A percentile compares a stretch with the other conserved stretches of the same genome.
These are phyloP conservation scores for Pithys albifrons DNA, from an alignment of 2,113 vertebrate species.

Conservation along the genomic window DNA sequence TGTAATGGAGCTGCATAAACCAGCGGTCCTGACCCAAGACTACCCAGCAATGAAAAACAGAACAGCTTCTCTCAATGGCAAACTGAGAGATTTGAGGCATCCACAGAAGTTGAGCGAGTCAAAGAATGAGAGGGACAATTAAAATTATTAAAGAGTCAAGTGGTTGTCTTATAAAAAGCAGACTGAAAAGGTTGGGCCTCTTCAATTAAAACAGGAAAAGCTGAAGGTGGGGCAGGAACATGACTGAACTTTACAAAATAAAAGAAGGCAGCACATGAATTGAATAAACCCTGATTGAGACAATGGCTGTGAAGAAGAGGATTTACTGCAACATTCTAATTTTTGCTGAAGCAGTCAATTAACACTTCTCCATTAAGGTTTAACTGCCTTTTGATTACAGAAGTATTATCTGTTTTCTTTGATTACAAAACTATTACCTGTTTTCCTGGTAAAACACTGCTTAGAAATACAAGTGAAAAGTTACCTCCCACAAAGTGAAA, in stretches of 20 bases:
- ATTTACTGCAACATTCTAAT: not conserved
- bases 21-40: not conserved
- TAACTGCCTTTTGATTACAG: not conserved
- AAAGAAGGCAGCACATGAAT: not conserved
- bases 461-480: not conserved
- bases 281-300: not conserved
- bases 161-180: not conserved
- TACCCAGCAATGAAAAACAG: not conserved
- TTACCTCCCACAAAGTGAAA: not conserved
- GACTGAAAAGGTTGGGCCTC: not conserved
- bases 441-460: not conserved
- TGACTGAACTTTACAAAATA: not conserved
- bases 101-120: not conserved
- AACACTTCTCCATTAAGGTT: not conserved
- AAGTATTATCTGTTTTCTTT: not conserved
- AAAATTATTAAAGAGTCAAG: not conserved
- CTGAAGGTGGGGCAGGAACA: slow-evolving; percentile 55
- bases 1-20: not conserved
- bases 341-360: not conserved
- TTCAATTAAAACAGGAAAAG: slow-evolving; percentile 44
- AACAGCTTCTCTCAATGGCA: not conserved
- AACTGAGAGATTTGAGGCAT: not conserved
- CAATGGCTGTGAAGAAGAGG: not conserved
- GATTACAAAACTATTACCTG: not conserved
- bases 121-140: not conserved